Evolutionary conservation across 2,797 vertebrate genomes (phyloP).

Genomic region (Gallinago stenura): DNA sequence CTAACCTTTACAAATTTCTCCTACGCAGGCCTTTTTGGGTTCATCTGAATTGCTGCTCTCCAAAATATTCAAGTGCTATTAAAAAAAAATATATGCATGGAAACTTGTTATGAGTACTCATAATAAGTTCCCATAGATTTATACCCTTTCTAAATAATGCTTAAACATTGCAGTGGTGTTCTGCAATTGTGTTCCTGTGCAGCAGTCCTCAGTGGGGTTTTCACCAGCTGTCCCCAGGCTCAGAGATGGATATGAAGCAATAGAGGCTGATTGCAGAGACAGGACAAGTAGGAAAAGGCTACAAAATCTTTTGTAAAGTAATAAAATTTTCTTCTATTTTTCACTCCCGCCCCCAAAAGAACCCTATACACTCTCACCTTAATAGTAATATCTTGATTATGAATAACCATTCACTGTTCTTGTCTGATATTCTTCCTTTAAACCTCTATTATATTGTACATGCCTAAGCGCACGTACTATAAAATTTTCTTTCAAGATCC

Average conservation of each 20-base stretch:
- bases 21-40: neutral
- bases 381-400: neutral
- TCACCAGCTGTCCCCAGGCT: neutral
- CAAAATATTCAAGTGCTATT: neutral
- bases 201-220: neutral
- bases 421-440: neutral
- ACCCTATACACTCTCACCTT: neutral
- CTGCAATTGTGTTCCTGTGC: neutral
- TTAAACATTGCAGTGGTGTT: neutral
- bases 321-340: neutral
- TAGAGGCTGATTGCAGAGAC: neutral
- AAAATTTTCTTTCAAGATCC: neutral
- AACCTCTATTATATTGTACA: neutral
- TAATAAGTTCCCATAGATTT: neutral
- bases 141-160: neutral
- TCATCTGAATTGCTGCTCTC: neutral
- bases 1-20: neutral
- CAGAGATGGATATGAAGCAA: neutral
- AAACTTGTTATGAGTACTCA: neutral
- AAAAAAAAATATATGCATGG: neutral
- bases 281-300: neutral
- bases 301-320: neutral
- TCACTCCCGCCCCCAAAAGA: neutral
- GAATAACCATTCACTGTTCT: neutral
- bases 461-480: rapidly evolving